These are phyloP conservation scores for Karalla daura DNA, from an alignment of 2,797 vertebrate species.

Conservation along the genomic window DNA sequence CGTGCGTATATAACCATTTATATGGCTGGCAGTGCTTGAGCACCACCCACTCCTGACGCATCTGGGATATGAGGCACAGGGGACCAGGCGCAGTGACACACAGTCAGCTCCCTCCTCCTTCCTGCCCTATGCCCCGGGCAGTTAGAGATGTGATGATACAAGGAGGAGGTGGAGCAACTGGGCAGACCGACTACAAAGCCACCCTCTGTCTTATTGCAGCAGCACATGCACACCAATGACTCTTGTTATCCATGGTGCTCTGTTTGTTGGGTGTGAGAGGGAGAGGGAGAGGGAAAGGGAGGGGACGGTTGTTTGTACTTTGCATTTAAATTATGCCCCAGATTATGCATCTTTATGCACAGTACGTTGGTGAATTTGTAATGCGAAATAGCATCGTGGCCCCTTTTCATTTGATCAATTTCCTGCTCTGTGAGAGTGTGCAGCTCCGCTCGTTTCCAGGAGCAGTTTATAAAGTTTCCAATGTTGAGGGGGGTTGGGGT, in stretches of 20 bases:
- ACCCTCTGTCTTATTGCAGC: conserved; percentile 70
- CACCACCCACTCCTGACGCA: conserved; percentile 21
- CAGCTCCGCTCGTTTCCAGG: conserved; percentile 23
- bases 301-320: conserved; percentile 61
- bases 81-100: conserved; percentile 38
- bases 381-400: conserved; percentile 50
- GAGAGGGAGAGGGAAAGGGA: neutral
- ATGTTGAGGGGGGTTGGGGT: neutral
- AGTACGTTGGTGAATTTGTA: conserved; percentile 52
- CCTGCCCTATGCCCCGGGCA: conserved; percentile 45
- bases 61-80: conserved; percentile 29
- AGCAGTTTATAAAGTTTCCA: neutral
- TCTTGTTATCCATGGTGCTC: conserved; percentile 58
- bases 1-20: conserved; percentile 22
- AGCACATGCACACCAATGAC: conserved; percentile 71
- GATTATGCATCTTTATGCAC: conserved; percentile 68
- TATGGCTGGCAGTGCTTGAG: conserved; percentile 22
- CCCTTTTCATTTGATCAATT: conserved; percentile 57
- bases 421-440: conserved; percentile 30
- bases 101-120: conserved; percentile 27
- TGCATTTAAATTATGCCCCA: conserved; percentile 71
- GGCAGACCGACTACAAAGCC: conserved; percentile 66
- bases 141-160: conserved; percentile 66
- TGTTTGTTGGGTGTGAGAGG: conserved; percentile 59
- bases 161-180: conserved; percentile 56